A percentile compares a stretch with the other conserved stretches of the same genome.
These are phyloP conservation scores for Ceyx cyanopectus DNA, from an alignment of 2,113 vertebrate species.

Conservation along the genomic window DNA sequence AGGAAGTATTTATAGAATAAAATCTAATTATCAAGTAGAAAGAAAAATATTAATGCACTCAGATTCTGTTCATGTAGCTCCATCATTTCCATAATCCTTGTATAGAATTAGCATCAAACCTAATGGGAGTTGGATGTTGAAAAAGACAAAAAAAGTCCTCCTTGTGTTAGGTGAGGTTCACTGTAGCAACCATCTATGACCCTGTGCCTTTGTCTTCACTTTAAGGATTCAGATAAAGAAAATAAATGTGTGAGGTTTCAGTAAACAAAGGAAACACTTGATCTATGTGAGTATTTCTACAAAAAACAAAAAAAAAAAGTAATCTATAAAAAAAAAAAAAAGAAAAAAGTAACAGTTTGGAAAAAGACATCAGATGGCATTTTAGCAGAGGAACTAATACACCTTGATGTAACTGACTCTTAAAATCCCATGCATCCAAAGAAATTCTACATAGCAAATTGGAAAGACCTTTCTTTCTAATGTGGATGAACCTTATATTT, in stretches of 20 bases:
- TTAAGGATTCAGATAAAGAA: neutral
- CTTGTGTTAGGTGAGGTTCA: neutral
- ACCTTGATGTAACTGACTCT: neutral
- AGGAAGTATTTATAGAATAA: neutral
- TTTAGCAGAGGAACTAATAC: neutral
- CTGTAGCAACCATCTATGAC: neutral
- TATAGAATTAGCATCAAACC: neutral
- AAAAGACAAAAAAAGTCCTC: accelerated
- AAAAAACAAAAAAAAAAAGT: neutral
- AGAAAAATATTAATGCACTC: neutral
- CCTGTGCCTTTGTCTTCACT: neutral
- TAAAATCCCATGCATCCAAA: neutral
- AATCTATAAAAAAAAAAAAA: neutral
- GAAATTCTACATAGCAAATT: neutral
- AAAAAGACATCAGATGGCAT: neutral
- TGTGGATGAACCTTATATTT: neutral
- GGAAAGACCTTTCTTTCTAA: neutral
- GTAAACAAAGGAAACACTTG: neutral
- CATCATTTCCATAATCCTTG: neutral
- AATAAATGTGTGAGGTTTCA: neutral
- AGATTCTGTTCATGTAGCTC: neutral
- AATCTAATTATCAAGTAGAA: neutral
- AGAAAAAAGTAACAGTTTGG: neutral
- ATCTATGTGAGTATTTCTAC: neutral
- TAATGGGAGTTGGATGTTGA: neutral